Conservation (phyloP, 2,888 invertebrate species). For the Lymantria dispar region DNA sequence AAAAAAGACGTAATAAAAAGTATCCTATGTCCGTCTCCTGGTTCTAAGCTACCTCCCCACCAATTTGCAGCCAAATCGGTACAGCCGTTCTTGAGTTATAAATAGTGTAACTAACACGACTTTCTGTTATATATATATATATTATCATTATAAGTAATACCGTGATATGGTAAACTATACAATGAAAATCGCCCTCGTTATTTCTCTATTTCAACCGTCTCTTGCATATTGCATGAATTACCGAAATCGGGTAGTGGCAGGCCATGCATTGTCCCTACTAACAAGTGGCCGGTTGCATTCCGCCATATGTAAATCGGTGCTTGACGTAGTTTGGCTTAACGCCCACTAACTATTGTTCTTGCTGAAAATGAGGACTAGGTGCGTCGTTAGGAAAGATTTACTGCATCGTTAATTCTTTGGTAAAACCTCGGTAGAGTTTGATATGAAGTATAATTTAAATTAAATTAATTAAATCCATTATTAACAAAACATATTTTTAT, state of each 20-base stretch:
- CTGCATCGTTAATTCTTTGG: conserved; percentile 12
- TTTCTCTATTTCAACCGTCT: conserved; percentile 28
- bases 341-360: conserved; percentile 52
- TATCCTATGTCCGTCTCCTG: too few species aligned
- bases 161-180: too few species aligned
- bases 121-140: too few species aligned
- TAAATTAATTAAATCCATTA: too few species aligned
- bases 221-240: conserved; percentile 42
- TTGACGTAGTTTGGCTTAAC: conserved; percentile 60
- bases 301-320: conserved; percentile 52
- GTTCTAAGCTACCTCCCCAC: too few species aligned
- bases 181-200: neutral
- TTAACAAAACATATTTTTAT: too few species aligned
- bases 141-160: too few species aligned
- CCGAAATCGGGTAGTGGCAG: conserved; percentile 10
- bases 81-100: too few species aligned
- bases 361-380: conserved; percentile 34
- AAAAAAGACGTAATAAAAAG: too few species aligned
- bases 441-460: too few species aligned
- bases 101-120: too few species aligned
- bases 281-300: conserved; percentile 39
- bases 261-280: conserved; percentile 40
- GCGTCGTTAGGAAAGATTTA: conserved; percentile 39
- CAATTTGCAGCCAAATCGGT: too few species aligned
- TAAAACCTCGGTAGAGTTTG: neutral